Conservation (phyloP, 2,888 invertebrate species). For the Parnassius orleans region DNA sequence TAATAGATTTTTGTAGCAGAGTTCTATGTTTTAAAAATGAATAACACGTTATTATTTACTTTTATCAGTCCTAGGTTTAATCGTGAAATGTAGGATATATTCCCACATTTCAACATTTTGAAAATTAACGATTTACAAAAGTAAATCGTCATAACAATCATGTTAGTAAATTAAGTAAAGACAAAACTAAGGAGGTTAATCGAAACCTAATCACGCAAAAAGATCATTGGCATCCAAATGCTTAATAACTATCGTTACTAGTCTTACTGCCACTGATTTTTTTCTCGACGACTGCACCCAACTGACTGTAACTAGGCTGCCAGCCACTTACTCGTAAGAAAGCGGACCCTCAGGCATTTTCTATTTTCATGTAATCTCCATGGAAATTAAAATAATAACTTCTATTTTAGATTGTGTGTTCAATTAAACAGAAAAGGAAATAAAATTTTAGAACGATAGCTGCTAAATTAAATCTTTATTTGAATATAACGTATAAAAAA, state of each 20-base stretch:
- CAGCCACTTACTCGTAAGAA: conserved; percentile 53
- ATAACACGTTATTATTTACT: no score
- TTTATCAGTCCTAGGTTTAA: no score
- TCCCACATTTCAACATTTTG: no score
- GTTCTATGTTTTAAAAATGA: no score
- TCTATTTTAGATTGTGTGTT: conserved; percentile 56
- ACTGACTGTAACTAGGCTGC: conserved; percentile 54
- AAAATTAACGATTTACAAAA: no score
- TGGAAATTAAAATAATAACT: conserved; percentile 67
- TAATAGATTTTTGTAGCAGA: no score
- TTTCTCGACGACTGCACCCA: conserved; percentile 52
- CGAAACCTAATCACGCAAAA: conserved; percentile 17
- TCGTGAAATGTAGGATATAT: no score
- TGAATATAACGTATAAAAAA: no score
- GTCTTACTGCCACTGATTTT: conserved; percentile 37
- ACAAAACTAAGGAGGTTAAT: conserved; percentile 9
- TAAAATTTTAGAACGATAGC: background rate
- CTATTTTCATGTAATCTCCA: conserved; percentile 72
- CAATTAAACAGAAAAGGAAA: conserved; percentile 57
- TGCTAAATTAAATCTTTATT: background rate
- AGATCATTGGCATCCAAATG: conserved; percentile 13
- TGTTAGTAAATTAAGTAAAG: conserved; percentile 11
- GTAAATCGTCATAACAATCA: background rate
- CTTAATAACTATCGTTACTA: conserved; percentile 30
- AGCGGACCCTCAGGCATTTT: conserved; percentile 72